Evolutionary conservation across 1,140 invertebrate species (phyloP).

Genomic region (Solen grandis): DNA sequence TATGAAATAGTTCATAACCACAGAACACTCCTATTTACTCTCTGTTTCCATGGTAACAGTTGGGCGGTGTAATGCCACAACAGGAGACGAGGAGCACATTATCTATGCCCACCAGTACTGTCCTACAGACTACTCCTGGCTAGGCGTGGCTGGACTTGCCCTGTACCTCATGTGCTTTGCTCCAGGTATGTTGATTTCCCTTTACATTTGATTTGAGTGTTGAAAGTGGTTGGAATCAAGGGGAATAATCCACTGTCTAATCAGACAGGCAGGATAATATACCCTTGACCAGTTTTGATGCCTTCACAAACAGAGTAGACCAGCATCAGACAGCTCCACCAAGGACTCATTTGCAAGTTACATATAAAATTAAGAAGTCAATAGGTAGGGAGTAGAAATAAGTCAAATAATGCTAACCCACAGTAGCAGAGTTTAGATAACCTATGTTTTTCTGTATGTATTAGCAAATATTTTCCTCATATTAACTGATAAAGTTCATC

Average conservation of each 20-base stretch:
- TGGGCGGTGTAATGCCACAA: constrained; percentile 70
- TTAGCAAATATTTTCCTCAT: too few species aligned
- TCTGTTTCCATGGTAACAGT: too few species aligned
- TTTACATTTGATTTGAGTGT: too few species aligned
- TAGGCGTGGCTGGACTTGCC: constrained; percentile 81
- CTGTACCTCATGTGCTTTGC: constrained; percentile 83
- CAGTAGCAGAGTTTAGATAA: too few species aligned
- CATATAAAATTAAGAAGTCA: neutral
- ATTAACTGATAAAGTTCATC: too few species aligned
- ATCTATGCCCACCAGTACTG: constrained; percentile 81
- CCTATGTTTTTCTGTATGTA: too few species aligned
- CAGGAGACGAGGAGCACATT: constrained; percentile 33
- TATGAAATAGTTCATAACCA: too few species aligned
- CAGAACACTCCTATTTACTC: too few species aligned
- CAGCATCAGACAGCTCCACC: neutral
- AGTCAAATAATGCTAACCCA: too few species aligned
- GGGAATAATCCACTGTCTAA: neutral
- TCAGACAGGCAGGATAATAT: neutral
- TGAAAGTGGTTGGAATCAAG: too few species aligned
- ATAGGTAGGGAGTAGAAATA: neutral
- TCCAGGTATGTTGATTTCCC: constrained; percentile 79
- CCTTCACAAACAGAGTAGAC: too few species aligned
- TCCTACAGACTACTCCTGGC: constrained; percentile 82
- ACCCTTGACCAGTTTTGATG: neutral
- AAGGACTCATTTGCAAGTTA: neutral